Evolutionary conservation across 2,113 vertebrate genomes (phyloP).

Genomic region (Forbesichthys papilliferus): DNA sequence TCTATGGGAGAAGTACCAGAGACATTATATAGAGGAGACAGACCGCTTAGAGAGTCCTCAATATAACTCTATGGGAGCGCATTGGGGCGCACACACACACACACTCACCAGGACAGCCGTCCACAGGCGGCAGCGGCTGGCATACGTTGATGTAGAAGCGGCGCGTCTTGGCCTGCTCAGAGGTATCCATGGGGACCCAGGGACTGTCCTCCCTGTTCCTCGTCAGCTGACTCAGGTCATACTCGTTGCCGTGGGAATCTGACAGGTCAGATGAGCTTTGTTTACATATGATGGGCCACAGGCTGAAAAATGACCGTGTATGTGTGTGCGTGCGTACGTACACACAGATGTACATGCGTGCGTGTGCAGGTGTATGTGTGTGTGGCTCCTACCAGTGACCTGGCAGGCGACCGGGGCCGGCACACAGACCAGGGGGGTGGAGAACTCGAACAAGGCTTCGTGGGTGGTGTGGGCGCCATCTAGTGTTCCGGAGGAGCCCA

Average conservation of each 20-base stretch:
- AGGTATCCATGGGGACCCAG: constrained; percentile 85
- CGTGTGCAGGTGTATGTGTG: background rate
- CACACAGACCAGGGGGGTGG: constrained; percentile 85
- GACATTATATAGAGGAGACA: no score
- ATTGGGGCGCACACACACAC: no score
- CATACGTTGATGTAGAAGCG: constrained; percentile 92
- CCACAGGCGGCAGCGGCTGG: constrained; percentile 80
- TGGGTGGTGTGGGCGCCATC: constrained; percentile 59
- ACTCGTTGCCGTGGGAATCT: constrained; percentile 89
- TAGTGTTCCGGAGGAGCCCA: constrained; percentile 54
- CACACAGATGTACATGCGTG: no score
- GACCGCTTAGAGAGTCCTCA: no score
- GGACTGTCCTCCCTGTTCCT: constrained; percentile 70
- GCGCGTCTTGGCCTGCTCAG: constrained; percentile 62
- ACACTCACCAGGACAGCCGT: constrained; percentile 80
- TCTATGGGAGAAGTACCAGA: no score
- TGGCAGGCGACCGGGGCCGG: constrained; percentile 89
- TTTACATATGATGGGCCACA: no score
- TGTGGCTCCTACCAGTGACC: constrained; percentile 65
- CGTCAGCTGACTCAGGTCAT: constrained; percentile 88
- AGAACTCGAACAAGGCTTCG: constrained; percentile 86
- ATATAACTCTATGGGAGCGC: no score
- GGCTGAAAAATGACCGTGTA: no score
- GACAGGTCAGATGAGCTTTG: background rate
- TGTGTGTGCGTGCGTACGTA: no score